Evolutionary conservation across 1,140 invertebrate genomes (phyloP).

Genomic region (Drosophila bipectinata): DNA sequence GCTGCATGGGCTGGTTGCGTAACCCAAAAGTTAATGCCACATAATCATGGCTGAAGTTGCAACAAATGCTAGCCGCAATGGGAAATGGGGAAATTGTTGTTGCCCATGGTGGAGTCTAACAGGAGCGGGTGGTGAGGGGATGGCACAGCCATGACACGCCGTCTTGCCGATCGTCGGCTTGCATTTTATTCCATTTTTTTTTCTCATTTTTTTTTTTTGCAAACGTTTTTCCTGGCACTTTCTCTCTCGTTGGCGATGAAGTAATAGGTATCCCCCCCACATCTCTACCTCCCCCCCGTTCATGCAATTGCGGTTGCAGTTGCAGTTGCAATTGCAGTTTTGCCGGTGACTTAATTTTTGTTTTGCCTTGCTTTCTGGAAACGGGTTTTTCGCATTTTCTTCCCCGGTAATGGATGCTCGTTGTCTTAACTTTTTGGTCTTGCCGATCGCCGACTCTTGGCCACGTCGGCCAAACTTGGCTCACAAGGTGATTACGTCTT

Average conservation of each 20-base stretch:
- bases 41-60: constrained; percentile 82
- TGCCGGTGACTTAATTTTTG: constrained; percentile 73
- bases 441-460: constrained; percentile 5
- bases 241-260: constrained; percentile 73
- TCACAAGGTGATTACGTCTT: constrained; percentile 43
- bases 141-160: constrained; percentile 59
- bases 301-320: constrained; percentile 31
- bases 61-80: constrained; percentile 70
- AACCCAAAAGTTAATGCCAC: constrained; percentile 81
- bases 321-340: constrained; percentile 26
- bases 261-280: constrained; percentile 52
- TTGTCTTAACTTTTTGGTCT: constrained; percentile 5
- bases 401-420: constrained; percentile 36
- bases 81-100: constrained; percentile 75
- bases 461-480: constrained; percentile 27
- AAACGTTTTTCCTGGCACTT: constrained; percentile 73
- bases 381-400: constrained; percentile 69
- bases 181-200: constrained; percentile 19
- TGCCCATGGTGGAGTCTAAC: constrained; percentile 6
- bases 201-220: constrained; percentile 3
- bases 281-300: neutral
- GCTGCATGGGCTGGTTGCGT: constrained; percentile 73
- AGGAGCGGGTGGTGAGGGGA: neutral
- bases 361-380: constrained; percentile 54
- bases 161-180: constrained; percentile 45